A percentile compares a stretch with the other conserved stretches of the same genome.
Evolutionary conservation across 2,888 invertebrate species (phyloP).

Genomic region (Ceramica pisi): DNA sequence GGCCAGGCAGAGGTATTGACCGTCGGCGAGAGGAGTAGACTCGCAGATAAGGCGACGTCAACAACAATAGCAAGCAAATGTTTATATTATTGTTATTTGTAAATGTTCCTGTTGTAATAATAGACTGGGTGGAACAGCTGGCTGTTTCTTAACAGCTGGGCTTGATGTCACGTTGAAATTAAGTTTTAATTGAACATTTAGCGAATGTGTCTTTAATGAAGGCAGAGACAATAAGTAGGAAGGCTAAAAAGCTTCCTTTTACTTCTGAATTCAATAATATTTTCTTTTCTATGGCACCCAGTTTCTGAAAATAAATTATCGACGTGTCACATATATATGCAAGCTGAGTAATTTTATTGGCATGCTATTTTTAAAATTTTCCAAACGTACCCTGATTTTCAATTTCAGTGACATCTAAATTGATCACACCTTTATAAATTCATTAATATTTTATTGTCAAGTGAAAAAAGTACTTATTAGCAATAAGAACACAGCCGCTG

Average conservation of each 20-base stretch:
- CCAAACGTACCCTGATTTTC: no score
- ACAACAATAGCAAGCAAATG: constrained; percentile 35
- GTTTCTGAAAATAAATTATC: no score
- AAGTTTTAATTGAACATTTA: constrained; percentile 9
- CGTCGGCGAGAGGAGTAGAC: constrained; percentile 12
- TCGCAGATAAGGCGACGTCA: constrained; percentile 33
- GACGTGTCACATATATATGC: no score
- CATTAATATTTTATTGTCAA: no score
- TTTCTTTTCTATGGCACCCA: not conserved
- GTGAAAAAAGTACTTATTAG: no score
- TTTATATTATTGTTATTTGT: constrained; percentile 42
- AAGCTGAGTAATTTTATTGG: no score
- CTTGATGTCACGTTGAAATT: not conserved
- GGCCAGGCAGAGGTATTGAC: constrained; percentile 46
- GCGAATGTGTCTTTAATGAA: not conserved
- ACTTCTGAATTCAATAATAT: not conserved
- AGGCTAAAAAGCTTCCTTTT: no score
- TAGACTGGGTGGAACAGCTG: constrained; percentile 33
- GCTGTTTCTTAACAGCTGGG: constrained; percentile 22
- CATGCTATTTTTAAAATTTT: no score
- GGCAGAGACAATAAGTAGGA: not conserved
- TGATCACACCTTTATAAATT: no score
- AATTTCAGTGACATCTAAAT: no score
- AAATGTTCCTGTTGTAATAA: constrained; percentile 32
- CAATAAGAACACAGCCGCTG: no score